phyloP scores from a whole-genome alignment of 2,888 invertebrate species.

The Ellobium chinense region DNA sequence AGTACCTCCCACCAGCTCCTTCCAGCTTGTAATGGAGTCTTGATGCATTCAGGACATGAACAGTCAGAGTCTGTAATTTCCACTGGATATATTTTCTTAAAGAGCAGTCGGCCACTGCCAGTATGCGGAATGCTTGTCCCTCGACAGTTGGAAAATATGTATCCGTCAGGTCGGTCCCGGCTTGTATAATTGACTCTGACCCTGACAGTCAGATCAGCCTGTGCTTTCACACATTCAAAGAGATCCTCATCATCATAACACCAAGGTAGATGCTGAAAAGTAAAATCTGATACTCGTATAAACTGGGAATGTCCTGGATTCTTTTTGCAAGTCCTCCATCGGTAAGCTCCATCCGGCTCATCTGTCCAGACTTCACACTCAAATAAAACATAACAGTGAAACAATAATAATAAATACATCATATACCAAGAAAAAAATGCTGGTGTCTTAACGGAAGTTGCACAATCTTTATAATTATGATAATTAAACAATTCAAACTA shows the following conservation, averaged over 20 bases:
- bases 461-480: no score
- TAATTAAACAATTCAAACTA: no score
- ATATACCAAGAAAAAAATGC: no score
- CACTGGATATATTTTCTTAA: no score
- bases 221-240: background rate
- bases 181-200: slow-evolving; percentile 17
- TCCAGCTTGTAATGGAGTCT: no score
- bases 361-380: slow-evolving; percentile 21
- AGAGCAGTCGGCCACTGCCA: slow-evolving; percentile 7
- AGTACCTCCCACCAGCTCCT: background rate
- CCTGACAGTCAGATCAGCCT: background rate
- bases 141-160: slow-evolving; percentile 6
- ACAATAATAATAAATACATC: no score
- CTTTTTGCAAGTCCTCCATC: slow-evolving; percentile 14
- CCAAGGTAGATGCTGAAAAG: background rate
- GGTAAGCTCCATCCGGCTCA: slow-evolving; percentile 2
- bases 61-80: no score
- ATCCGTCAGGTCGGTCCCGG: slow-evolving; percentile 19
- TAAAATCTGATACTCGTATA: slow-evolving; percentile 1
- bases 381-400: no score
- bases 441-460: no score
- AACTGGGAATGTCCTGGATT: slow-evolving; percentile 27
- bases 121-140: slow-evolving; percentile 4
- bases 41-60: background rate
- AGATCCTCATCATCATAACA: slow-evolving; percentile 6